phyloP scores from a whole-genome alignment of 2,888 invertebrate genomes.

The Halictus quadricinctus region DNA sequence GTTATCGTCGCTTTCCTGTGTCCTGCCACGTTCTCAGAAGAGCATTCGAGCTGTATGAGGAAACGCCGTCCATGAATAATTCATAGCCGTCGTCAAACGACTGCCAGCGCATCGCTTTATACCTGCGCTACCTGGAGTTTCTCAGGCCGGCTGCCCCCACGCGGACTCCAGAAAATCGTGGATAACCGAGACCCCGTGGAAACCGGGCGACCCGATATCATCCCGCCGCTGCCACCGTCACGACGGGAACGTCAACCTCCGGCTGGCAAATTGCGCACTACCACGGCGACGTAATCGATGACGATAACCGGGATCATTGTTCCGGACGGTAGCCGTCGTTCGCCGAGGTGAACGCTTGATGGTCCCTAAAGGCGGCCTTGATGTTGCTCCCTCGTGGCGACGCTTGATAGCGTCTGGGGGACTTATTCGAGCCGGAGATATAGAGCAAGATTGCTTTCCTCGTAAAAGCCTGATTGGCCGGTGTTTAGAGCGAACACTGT shows the following conservation, averaged over 20 bases:
- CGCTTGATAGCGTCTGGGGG: background rate
- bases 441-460: background rate
- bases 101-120: constrained; percentile 69
- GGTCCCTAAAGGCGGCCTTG: background rate
- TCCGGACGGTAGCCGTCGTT: background rate
- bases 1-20: constrained; percentile 81
- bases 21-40: constrained; percentile 82
- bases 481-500: no score
- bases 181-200: constrained; percentile 14
- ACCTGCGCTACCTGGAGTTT: constrained; percentile 39
- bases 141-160: constrained; percentile 28
- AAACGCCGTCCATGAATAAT: constrained; percentile 63
- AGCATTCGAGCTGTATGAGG: constrained; percentile 80
- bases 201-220: constrained; percentile 5
- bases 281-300: constrained; percentile 5
- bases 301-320: constrained; percentile 3
- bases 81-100: constrained; percentile 70
- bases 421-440: background rate
- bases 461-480: background rate
- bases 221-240: background rate
- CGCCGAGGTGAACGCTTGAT: background rate
- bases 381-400: background rate
- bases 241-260: constrained; percentile 7
- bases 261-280: constrained; percentile 24
- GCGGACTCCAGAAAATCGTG: constrained; percentile 38